Evolutionary conservation across 2,113 vertebrate species (phyloP).

Genomic region (Nothocercus julius): DNA sequence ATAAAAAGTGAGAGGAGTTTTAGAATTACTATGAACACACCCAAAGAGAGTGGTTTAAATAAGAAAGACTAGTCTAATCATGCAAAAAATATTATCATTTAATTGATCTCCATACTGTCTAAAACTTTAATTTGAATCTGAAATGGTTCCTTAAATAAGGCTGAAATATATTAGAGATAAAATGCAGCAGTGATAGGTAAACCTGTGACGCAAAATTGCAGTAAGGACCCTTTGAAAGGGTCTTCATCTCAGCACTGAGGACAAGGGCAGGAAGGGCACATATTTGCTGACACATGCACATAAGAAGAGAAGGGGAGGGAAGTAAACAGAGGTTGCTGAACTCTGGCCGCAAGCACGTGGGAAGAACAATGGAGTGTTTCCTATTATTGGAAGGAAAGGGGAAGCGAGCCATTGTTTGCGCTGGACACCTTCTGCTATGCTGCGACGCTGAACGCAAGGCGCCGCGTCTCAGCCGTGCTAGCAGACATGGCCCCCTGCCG

Average conservation of each 20-base stretch:
- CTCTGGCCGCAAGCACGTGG: neutral
- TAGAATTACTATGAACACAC: neutral
- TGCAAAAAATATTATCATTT: neutral
- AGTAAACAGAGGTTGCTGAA: conserved; percentile 1
- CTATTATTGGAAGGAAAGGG: conserved; percentile 21
- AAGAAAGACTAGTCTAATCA: neutral
- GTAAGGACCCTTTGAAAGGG: neutral
- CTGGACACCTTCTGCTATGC: neutral
- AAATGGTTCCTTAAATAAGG: neutral
- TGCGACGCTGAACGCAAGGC: neutral
- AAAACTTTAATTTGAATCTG: conserved; percentile 22
- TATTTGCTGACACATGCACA: conserved; percentile 37
- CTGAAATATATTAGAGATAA: neutral
- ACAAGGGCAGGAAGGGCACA: neutral
- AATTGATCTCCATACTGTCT: neutral
- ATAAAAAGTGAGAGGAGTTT: neutral
- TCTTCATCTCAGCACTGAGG: neutral
- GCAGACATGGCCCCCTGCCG: neutral
- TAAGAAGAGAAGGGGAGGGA: conserved; percentile 3
- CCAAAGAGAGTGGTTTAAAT: neutral
- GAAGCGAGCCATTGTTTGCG: conserved; percentile 19
- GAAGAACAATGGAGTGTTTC: neutral
- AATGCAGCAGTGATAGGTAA: neutral
- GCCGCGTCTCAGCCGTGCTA: neutral
- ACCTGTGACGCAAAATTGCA: neutral